Conservation (phyloP, 2,113 vertebrate species). For the Heterocephalus glaber region DNA sequence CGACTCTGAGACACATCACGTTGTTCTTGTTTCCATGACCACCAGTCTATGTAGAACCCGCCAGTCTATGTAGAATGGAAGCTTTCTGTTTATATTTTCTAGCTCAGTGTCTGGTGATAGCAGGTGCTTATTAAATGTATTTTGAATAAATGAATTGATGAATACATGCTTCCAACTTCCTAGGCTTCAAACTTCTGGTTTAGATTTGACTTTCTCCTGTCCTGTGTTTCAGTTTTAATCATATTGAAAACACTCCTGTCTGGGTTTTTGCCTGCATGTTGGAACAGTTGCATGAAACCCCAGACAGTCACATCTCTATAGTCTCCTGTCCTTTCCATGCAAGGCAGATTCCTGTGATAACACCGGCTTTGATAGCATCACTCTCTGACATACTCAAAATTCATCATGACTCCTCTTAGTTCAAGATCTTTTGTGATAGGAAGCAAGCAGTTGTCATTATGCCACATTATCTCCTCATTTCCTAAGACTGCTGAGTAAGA, state of each 20-base stretch:
- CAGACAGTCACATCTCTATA: not conserved
- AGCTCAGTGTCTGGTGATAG: not conserved
- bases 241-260: not conserved
- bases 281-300: not conserved
- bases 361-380: no score
- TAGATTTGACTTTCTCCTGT: not conserved
- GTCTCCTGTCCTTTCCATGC: not conserved
- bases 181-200: not conserved
- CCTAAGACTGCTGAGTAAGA: not conserved
- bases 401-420: not conserved
- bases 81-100: not conserved
- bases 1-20: not conserved
- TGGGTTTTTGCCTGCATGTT: not conserved
- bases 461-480: not conserved
- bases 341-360: no score
- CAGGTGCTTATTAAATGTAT: not conserved
- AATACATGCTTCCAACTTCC: not conserved
- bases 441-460: not conserved
- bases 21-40: not conserved
- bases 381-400: no score
- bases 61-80: not conserved
- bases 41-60: accelerated
- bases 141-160: not conserved
- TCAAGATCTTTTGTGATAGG: not conserved
- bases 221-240: not conserved